Percentiles rank a stretch among this genome's conserved stretches.
phyloP scores from a whole-genome alignment of 2,797 vertebrate species.

The Capromys pilorides region DNA sequence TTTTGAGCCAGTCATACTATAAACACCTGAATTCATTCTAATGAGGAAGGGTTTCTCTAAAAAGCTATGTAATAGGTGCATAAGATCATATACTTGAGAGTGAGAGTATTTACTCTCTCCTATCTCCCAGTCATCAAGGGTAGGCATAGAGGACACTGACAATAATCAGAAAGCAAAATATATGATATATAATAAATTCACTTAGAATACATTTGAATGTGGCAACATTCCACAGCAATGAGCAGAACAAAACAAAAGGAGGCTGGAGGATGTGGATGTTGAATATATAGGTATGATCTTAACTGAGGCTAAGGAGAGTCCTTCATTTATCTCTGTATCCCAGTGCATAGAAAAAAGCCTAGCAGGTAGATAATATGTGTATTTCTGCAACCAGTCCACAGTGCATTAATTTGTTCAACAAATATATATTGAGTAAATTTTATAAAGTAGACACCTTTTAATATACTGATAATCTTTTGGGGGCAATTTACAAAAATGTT shows the following conservation, averaged over 20 bases:
- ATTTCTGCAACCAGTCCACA: neutral
- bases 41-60: neutral
- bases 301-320: neutral
- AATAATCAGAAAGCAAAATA: neutral
- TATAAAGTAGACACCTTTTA: neutral
- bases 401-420: neutral
- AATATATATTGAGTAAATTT: neutral
- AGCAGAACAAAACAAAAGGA: neutral
- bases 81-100: neutral
- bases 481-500: neutral
- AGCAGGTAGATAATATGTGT: neutral
- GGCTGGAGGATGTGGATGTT: neutral
- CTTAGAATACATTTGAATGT: neutral
- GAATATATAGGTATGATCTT: neutral
- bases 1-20: neutral
- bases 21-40: neutral
- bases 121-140: neutral
- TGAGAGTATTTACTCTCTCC: neutral
- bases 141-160: neutral
- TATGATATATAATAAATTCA: neutral
- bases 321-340: neutral
- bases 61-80: neutral
- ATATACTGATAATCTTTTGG: neutral
- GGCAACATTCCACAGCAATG: neutral
- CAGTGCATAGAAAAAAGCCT: neutral